Conservation (phyloP, 2,888 invertebrate species). For the Dasypolia templi region DNA sequence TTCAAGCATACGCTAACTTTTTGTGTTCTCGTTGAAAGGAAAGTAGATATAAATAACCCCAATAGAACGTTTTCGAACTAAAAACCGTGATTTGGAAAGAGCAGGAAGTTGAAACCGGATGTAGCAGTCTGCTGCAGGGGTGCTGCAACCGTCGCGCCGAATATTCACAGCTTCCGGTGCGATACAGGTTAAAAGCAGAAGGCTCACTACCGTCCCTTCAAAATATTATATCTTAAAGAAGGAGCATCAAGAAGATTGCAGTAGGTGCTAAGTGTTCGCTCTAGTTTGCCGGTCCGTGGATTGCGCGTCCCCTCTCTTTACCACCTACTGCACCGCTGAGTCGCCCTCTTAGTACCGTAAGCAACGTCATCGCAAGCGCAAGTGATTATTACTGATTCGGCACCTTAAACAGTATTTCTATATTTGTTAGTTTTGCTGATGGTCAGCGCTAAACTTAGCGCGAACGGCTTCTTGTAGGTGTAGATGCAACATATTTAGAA, state of each 20-base stretch:
- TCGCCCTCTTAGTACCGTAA: no score
- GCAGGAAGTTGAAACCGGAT: constrained; percentile 84
- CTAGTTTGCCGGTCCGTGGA: no score
- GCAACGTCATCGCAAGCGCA: no score
- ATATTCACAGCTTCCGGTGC: constrained; percentile 83
- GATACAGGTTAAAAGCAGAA: constrained; percentile 30
- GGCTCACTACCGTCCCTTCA: neutral
- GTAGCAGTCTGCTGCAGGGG: constrained; percentile 83
- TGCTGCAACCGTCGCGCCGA: constrained; percentile 76
- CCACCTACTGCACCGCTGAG: no score
- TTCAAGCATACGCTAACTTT: constrained; percentile 9
- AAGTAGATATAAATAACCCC: constrained; percentile 74
- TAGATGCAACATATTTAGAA: no score
- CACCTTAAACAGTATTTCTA: no score
- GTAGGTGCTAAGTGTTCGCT: no score
- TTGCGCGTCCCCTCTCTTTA: no score
- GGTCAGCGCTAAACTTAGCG: no score
- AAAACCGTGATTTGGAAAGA: constrained; percentile 80
- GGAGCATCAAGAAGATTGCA: neutral
- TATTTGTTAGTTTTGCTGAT: no score
- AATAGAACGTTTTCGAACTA: constrained; percentile 73
- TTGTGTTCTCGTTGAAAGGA: constrained; percentile 50
- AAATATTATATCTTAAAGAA: neutral
- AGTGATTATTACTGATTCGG: no score
- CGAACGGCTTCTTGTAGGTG: no score